Evolutionary conservation across 2,888 invertebrate species (phyloP).

Genomic region (Cremastinae sp.): DNA sequence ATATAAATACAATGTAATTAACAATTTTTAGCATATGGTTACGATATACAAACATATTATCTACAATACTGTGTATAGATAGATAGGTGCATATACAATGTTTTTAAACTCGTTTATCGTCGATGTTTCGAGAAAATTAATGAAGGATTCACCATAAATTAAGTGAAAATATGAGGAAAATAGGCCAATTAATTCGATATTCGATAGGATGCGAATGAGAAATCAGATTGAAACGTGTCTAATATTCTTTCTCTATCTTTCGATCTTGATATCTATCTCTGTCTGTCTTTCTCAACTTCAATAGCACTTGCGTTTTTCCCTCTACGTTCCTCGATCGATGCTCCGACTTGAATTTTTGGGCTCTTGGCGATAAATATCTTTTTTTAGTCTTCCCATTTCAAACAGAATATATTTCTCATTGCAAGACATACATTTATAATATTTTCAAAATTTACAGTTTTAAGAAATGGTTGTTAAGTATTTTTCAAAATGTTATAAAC

Average conservation of each 20-base stretch:
- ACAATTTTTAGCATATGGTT: conserved; percentile 65
- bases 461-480: too few species aligned
- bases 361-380: too few species aligned
- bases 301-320: too few species aligned
- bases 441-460: too few species aligned
- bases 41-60: conserved; percentile 75
- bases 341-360: too few species aligned
- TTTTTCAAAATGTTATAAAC: too few species aligned
- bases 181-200: conserved; percentile 63
- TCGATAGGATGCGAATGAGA: background rate
- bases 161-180: conserved; percentile 52
- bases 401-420: too few species aligned
- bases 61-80: conserved; percentile 76
- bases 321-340: too few species aligned
- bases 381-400: too few species aligned
- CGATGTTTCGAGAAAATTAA: conserved; percentile 76
- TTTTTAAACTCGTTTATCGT: conserved; percentile 77
- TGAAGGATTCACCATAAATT: conserved; percentile 47
- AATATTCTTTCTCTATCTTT: conserved; percentile 5
- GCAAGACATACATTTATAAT: too few species aligned
- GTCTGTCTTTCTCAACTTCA: too few species aligned
- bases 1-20: conserved; percentile 48
- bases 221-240: conserved; percentile 31
- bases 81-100: conserved; percentile 78
- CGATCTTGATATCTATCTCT: too few species aligned